These are phyloP conservation scores for Setipinna tenuifilis DNA, from an alignment of 2,797 vertebrate genomes.

Conservation along the genomic window DNA sequence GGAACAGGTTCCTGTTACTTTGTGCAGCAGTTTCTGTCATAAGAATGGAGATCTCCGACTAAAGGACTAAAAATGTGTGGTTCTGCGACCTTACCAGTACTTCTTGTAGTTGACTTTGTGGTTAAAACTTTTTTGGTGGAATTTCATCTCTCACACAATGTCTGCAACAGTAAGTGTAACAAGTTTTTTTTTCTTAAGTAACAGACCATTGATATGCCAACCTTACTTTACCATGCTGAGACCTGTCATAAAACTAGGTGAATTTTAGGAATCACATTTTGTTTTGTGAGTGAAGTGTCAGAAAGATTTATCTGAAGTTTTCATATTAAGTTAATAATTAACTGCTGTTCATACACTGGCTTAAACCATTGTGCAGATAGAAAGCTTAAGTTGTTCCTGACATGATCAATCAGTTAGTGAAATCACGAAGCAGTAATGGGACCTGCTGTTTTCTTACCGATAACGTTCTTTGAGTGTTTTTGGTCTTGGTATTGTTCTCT, in stretches of 20 bases:
- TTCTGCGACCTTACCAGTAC: not conserved
- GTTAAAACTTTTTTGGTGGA: not conserved
- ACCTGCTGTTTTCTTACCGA: too few species aligned
- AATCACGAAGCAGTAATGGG: too few species aligned
- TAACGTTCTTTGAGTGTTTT: too few species aligned
- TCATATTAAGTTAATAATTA: not conserved
- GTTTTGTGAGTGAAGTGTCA: not conserved
- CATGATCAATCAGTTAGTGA: not conserved
- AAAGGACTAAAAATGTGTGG: not conserved
- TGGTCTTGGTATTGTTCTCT: too few species aligned
- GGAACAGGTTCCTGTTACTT: slow-evolving; percentile 7
- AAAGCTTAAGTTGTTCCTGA: not conserved
- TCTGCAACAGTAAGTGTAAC: not conserved
- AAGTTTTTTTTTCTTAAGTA: too few species aligned
- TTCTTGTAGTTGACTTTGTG: not conserved
- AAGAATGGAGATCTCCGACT: not conserved
- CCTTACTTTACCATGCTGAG: not conserved
- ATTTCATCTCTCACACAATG: not conserved
- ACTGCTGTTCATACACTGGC: not conserved
- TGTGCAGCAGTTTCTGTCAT: not conserved
- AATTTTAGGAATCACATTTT: not conserved
- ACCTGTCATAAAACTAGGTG: not conserved
- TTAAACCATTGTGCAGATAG: not conserved
- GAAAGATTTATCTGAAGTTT: not conserved
- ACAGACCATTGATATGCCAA: not conserved